These are phyloP conservation scores for Glaucidium brasilianum DNA, from an alignment of 2,113 vertebrate genomes.

Conservation along the genomic window DNA sequence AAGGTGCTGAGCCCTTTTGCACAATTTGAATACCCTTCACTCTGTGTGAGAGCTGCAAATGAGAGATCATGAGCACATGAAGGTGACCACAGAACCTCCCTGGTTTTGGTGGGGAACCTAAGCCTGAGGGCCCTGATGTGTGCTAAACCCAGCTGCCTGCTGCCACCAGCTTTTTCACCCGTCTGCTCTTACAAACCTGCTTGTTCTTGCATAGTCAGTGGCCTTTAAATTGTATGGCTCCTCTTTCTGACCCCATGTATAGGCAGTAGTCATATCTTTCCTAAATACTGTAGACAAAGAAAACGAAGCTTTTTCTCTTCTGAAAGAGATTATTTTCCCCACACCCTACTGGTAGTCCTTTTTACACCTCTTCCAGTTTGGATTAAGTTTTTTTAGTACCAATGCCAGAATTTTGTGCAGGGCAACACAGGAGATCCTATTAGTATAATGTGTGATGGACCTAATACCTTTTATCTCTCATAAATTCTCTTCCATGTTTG, in stretches of 20 bases:
- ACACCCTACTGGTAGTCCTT: neutral
- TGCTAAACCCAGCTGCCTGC: neutral
- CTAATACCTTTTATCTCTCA: neutral
- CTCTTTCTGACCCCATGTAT: neutral
- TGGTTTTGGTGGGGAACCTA: neutral
- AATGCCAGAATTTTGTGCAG: neutral
- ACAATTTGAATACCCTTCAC: neutral
- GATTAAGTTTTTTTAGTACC: neutral
- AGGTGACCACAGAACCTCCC: neutral
- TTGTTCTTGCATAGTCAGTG: neutral
- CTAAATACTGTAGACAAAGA: neutral
- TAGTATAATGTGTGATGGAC: neutral
- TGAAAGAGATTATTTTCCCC: neutral
- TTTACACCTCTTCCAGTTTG: neutral
- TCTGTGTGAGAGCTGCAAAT: neutral
- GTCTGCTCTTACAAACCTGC: neutral
- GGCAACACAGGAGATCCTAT: neutral
- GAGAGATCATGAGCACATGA: neutral
- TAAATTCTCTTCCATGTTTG: neutral
- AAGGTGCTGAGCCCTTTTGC: neutral
- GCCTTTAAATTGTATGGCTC: neutral
- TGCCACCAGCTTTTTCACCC: neutral
- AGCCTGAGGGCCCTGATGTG: neutral
- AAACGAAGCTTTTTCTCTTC: neutral
- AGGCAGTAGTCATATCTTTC: neutral